Evolutionary conservation across 1,140 invertebrate genomes (phyloP), one percentile per base, ranked within the genome.

Genomic region (Drosophila yakuba): DNA sequence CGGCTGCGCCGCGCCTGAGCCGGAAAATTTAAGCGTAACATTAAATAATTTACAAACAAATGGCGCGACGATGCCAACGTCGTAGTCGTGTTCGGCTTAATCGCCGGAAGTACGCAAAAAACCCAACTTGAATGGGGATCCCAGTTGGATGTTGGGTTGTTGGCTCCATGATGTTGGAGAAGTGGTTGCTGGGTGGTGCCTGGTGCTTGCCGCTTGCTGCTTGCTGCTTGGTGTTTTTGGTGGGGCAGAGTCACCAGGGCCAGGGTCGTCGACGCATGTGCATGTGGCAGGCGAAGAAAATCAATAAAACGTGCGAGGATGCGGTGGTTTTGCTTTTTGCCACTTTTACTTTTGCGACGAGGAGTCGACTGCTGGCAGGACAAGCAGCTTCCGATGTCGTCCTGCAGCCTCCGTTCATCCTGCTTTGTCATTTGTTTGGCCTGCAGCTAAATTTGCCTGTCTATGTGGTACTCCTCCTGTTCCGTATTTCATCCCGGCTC

Each of bases 11-110:
- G 66, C 38, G 60, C 74, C 75, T 79, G 71, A 74, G 80, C 84
- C 84, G 84, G 84, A 89, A 89, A 89, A 89, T 89, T 89, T 89
- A 89, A 89, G 84, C 84, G 84, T 75, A 84, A 89, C 84, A 88
- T 88, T 88, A 88, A 88, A 89, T 88, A 88, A 88, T 88, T 88
- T 84, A 88, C 84, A 83, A 89, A 88, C 84, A 84, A 88, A 88
- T 82, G 83, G 78, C 82, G 82, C 82, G 72, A 62, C 82, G 54
- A 5, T 38, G 66, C 61, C 52, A 63, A 32, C 54, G 47, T 28
- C 36, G 50, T 54, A 15, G 28, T 61, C 71, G 50, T 76, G 67
- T 58, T 71, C 67, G 73, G 61, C 84, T 88, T 88, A 88, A 88
- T 88, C 80, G 84, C 84, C 84, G 84, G 85, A 89, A 89, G 76